These are phyloP conservation scores for Saimiri boliviensis DNA, from an alignment of 2,113 vertebrate species.

Conservation along the genomic window DNA sequence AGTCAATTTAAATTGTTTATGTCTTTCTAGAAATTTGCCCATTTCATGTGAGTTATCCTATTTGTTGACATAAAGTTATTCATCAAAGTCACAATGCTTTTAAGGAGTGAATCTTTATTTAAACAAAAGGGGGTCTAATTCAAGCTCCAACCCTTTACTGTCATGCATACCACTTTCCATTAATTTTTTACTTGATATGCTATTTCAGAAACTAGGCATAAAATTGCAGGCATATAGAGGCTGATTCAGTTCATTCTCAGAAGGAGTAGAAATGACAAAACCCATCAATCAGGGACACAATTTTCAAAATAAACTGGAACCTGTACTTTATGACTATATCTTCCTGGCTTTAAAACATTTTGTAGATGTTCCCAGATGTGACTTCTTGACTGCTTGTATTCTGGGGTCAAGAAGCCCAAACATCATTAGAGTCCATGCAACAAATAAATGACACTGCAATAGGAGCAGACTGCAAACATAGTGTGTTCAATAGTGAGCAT, in stretches of 20 bases:
- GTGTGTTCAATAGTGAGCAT: background rate
- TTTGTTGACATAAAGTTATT: background rate
- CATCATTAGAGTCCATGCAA: background rate
- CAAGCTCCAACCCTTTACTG: background rate
- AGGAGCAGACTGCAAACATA: background rate
- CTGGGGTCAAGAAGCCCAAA: background rate
- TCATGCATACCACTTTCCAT: background rate
- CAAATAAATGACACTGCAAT: background rate
- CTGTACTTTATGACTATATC: background rate
- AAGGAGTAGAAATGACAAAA: background rate
- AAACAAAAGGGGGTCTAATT: background rate
- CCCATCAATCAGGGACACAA: background rate
- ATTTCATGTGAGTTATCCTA: background rate
- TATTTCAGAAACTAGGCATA: background rate
- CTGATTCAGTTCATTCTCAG: background rate
- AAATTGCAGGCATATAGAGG: background rate
- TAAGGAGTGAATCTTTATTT: background rate
- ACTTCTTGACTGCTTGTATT: background rate
- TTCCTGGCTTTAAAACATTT: background rate
- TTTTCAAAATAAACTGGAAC: constrained; percentile 26
- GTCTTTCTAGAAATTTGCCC: background rate
- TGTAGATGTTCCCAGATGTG: background rate
- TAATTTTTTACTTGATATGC: background rate
- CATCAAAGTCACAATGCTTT: background rate
- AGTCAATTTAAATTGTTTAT: background rate